Conservation (phyloP, 2,797 vertebrate genomes). For the Fistularia commersonii region DNA sequence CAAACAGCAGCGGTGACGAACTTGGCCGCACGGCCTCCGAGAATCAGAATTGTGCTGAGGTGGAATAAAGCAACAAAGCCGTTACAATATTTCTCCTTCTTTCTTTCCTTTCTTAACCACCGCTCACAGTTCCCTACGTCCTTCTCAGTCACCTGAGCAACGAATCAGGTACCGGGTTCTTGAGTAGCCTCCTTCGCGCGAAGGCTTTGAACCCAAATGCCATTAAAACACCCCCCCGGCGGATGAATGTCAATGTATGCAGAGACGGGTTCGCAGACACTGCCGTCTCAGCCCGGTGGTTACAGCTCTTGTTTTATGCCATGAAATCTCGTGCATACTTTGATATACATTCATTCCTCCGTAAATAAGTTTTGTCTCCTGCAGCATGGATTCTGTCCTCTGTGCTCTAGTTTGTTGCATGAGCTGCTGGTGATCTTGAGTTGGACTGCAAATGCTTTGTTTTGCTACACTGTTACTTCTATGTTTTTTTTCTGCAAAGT, state of each 20-base stretch:
- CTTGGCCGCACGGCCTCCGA: constrained; percentile 3
- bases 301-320: not conserved
- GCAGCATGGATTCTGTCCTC: constrained; percentile 52
- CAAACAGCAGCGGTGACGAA: not conserved
- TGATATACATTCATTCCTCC: constrained; percentile 46
- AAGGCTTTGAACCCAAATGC: constrained; percentile 36
- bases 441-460: constrained; percentile 26
- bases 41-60: constrained; percentile 12
- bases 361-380: constrained; percentile 19
- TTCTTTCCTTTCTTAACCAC: constrained; percentile 50
- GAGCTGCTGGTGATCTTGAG: constrained; percentile 45
- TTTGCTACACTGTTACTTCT: constrained; percentile 19
- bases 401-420: constrained; percentile 58
- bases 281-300: constrained; percentile 7
- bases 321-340: constrained; percentile 46
- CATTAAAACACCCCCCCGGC: constrained; percentile 22
- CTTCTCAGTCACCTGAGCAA: constrained; percentile 93
- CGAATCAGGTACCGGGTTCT: constrained; percentile 91
- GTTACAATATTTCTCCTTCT: constrained; percentile 56
- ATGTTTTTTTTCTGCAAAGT: not conserved
- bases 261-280: constrained; percentile 22
- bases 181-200: constrained; percentile 34
- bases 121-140: constrained; percentile 78
- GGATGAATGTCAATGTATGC: constrained; percentile 65
- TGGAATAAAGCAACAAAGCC: constrained; percentile 20